Evolutionary conservation across 2,797 vertebrate genomes (phyloP), one percentile per base, ranked within the genome.

Genomic region (Hylomyscus alleni): DNA sequence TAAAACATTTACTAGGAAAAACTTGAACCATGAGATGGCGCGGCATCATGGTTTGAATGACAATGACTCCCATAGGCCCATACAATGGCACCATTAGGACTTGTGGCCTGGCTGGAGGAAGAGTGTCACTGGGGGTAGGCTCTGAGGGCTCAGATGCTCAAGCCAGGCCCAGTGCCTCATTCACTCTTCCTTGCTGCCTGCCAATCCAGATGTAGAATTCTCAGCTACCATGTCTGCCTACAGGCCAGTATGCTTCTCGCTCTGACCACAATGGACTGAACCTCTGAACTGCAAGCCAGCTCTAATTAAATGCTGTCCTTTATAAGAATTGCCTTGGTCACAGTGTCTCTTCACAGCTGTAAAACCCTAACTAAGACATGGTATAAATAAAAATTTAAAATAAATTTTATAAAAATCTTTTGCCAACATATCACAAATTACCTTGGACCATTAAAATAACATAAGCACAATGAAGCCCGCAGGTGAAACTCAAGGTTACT

Each of bases 331-430:
- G 44, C 60, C 11, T 29, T 67, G 44, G 83, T 67, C 31, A 67
- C 14, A 19, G 3, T 62, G 26, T 50, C 60, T 67, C 17, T 85
- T 67, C 44, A 22, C 60, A 50, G 44, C 60, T 34, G 31, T 62
- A 85, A 50, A 84, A 65, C 29, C 82, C 82, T 47, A 60, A 82
- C 56, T 20, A 67, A 85, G 40, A 84, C 29, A 85, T 50, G 40
- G 44, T 52, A 24, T 89, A 91, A 95, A 31, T 52, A 24, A 56
- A 91, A 95, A 72, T 20, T 96, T 90, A 93, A 89, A 93, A 67
- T 89, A 95, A 77, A 93, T 96, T 60, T 89, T 44, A 89, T 17
- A 91, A 82, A 96, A 93, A 83, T 65, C n/a, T 96, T 89, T 81
- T 87, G 83, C 91, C 60, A 96, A 85, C 37, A 84, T 77, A 96